These are phyloP conservation scores for Sminthopsis crassicaudata DNA, from an alignment of 2,113 vertebrate species.

Conservation along the genomic window DNA sequence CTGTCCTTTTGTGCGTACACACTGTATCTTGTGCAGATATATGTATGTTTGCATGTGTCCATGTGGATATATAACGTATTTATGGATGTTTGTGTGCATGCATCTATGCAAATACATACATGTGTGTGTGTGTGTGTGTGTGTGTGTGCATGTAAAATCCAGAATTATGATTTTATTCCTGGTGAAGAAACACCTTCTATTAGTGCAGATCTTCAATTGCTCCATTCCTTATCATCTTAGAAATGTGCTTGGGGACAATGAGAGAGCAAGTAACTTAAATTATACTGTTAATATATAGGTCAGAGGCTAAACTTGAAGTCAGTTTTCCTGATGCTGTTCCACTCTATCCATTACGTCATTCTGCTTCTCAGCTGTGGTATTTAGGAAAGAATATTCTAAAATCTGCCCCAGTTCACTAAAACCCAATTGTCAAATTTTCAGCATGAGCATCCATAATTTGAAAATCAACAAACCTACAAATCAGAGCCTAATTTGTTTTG, in stretches of 20 bases:
- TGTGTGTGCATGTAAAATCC: not conserved
- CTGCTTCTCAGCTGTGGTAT: not conserved
- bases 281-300: not conserved
- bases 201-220: not conserved
- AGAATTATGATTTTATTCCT: not conserved
- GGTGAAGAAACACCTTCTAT: not conserved
- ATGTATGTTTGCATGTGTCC: too few species aligned
- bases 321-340: not conserved
- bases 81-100: too few species aligned
- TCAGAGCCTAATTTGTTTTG: not conserved
- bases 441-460: not conserved
- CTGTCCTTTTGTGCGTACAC: not conserved
- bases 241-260: not conserved
- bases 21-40: too few species aligned
- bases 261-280: not conserved
- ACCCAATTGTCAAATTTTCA: not conserved
- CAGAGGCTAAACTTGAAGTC: not conserved
- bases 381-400: not conserved
- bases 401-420: not conserved
- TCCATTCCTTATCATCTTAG: not conserved
- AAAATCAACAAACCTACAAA: not conserved
- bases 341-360: not conserved
- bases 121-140: not conserved
- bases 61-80: too few species aligned
- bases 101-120: not conserved